Conservation (phyloP, 2,113 vertebrate species). For the Amphiprion percula region DNA sequence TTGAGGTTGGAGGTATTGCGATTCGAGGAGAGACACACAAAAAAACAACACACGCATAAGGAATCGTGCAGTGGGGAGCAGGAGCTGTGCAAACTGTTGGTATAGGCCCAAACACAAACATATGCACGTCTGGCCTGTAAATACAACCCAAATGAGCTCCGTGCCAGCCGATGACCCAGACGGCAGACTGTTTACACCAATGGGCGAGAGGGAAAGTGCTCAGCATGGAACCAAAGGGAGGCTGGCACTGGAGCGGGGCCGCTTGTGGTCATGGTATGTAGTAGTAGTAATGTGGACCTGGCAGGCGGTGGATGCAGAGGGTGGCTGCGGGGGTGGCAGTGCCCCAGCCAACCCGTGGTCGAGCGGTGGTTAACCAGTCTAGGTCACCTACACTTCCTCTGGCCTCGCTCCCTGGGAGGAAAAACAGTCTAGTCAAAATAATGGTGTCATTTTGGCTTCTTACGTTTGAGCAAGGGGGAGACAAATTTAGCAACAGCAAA, state of each 20-base stretch:
- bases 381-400: slow-evolving; percentile 86
- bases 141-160: slow-evolving; percentile 52
- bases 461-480: slow-evolving; percentile 70
- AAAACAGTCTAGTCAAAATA: slow-evolving; percentile 90
- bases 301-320: slow-evolving; percentile 67
- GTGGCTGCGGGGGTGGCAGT: slow-evolving; percentile 72
- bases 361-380: slow-evolving; percentile 79
- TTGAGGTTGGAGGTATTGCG: slow-evolving; percentile 57
- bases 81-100: slow-evolving; percentile 44
- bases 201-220: slow-evolving; percentile 41
- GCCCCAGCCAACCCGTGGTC: slow-evolving; percentile 69
- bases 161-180: slow-evolving; percentile 55
- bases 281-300: slow-evolving; percentile 77
- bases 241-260: slow-evolving; percentile 66
- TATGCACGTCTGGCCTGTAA: slow-evolving; percentile 50
- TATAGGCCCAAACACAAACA: slow-evolving; percentile 54
- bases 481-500: slow-evolving; percentile 83
- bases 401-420: slow-evolving; percentile 76
- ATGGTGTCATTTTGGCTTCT: slow-evolving; percentile 86
- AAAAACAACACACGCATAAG: slow-evolving; percentile 38
- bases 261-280: slow-evolving; percentile 72
- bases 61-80: slow-evolving; percentile 8
- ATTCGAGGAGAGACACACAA: background rate
- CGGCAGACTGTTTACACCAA: slow-evolving; percentile 77
- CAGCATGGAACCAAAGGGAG: slow-evolving; percentile 55